Conservation (phyloP, 2,888 invertebrate genomes). For the Noctua janthina region DNA sequence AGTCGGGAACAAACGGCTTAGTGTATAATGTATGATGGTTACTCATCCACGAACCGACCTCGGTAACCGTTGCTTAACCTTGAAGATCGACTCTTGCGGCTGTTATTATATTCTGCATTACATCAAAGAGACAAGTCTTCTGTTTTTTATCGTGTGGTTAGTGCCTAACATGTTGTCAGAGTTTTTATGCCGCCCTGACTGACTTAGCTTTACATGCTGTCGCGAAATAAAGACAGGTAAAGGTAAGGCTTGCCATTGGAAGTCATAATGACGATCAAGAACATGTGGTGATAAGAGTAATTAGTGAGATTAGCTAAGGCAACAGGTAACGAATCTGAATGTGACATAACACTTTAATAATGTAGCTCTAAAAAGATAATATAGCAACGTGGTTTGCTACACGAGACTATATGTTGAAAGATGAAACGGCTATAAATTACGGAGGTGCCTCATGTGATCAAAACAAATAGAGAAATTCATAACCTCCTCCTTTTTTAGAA, state of each 20-base stretch:
- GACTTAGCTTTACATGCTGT: no score
- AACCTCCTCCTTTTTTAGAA: not conserved
- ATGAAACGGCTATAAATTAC: not conserved
- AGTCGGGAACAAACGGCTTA: not conserved
- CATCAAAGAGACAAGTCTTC: not conserved
- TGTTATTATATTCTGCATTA: not conserved
- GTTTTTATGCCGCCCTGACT: no score
- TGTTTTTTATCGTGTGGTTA: no score
- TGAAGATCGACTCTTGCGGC: not conserved
- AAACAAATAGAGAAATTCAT: not conserved
- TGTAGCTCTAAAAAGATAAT: not conserved
- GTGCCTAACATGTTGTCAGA: no score
- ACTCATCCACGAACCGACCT: not conserved
- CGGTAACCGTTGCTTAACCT: not conserved
- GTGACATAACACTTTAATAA: not conserved
- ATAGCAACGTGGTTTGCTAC: not conserved
- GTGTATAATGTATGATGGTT: not conserved
- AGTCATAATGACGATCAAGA: slow-evolving; percentile 18
- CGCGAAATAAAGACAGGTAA: not conserved
- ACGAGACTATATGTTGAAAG: not conserved
- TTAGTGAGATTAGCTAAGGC: slow-evolving; percentile 45
- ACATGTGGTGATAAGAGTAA: slow-evolving; percentile 42
- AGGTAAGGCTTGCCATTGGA: slow-evolving; percentile 14
- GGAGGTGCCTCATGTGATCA: not conserved
- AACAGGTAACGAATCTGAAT: slow-evolving; percentile 14